Conservation (phyloP, 2,888 invertebrate species). For the Chloromyia formosa region DNA sequence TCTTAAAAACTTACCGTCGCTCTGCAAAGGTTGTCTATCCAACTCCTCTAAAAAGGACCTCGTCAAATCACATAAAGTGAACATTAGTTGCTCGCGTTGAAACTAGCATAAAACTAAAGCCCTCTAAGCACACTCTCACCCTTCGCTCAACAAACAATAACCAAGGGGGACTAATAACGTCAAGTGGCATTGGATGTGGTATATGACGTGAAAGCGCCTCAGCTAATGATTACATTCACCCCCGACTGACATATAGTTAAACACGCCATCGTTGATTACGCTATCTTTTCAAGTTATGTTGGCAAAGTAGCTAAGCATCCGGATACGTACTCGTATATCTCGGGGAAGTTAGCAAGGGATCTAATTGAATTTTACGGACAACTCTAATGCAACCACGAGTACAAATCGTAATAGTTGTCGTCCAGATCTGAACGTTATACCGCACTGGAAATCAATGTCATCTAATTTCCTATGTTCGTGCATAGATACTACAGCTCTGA, state of each 20-base stretch:
- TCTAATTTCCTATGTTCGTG: neutral
- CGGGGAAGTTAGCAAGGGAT: neutral
- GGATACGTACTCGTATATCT: neutral
- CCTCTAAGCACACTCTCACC: no score
- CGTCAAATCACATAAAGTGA: no score
- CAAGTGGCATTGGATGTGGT: no score
- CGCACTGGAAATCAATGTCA: neutral
- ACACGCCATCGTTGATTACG: conserved; percentile 14
- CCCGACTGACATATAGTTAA: conserved; percentile 30
- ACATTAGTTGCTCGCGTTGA: no score
- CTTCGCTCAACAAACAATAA: no score
- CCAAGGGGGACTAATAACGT: no score
- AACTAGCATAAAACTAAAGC: no score
- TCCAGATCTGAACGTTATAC: neutral
- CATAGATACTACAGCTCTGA: no score
- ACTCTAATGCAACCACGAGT: neutral
- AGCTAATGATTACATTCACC: neutral
- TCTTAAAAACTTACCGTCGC: no score
- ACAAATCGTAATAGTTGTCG: neutral
- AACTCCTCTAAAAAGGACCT: no score
- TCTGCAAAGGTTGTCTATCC: no score
- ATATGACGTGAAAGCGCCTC: no score
- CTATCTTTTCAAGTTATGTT: conserved; percentile 10
- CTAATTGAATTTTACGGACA: conserved; percentile 15
- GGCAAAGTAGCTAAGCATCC: neutral